Base-by-base conservation (phyloP, 2,113 vertebrate species). In the Australoheros scitulus region DNA sequence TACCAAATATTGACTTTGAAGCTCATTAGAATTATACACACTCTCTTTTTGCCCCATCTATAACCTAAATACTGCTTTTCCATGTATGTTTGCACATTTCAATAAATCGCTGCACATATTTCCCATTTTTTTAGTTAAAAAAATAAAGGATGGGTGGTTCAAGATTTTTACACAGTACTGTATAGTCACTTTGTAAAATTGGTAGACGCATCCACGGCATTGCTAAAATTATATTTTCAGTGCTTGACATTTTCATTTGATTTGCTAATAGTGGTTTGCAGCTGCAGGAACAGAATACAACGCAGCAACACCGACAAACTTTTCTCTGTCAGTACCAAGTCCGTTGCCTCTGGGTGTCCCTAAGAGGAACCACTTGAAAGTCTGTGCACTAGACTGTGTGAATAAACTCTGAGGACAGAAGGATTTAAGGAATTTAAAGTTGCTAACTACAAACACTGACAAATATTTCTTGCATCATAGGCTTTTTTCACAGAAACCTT, bases 351-450 rank as follows among this genome's bases (percentile, higher is more conserved):
- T 17, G 52, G 24, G 60, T 84, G 64, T 82, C 61, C 61, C 43
- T 4, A 18, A 20, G 22, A 20, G 68, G 29, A 61, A 36, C 38
- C 47, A 47, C n/a, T 72, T 68, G 61, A 56, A 77, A 50, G 70
- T 77, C 34, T 26, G 0, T 22, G 18, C 29, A 63, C 36, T 52
- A 64, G 11, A 47, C 41, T 41, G 38, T 41, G 14, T 15, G 24
- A n/a, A 59, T 72, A 0, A 72, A 0, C 6, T 70, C 18, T 52
- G 43, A n/a, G 32, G 20, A 26, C 32, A 4, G n/a, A 65, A 55
- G 61, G 59, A 85, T 61, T 38, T 36, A 63, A 82, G 43, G 74
- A 72, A 50, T 74, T 57, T 36, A 57, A 61, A 81, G 77, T 26
- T 3, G 47, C 50, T 36, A 72, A n/a, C 47, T 58, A 55, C 15